Base-by-base conservation (phyloP, 2,888 invertebrate species). In the Itoplectis maculator region DNA sequence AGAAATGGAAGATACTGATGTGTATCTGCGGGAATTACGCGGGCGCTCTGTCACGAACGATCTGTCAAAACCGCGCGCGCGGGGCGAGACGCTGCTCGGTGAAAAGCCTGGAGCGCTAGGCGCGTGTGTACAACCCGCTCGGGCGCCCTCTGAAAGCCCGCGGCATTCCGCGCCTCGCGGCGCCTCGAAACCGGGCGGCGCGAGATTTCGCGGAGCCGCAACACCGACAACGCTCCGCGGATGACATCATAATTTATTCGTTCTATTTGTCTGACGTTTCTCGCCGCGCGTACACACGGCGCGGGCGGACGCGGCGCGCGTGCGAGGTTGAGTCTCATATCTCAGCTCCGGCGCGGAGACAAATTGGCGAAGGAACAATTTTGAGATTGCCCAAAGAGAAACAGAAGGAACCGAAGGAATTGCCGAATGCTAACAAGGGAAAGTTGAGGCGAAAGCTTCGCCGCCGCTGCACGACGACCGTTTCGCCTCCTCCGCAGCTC, bases 251-350 rank as follows among this genome's bases (percentile, higher is more conserved):
- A 82, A 82, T 79, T 82, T 82, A 82, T 82, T 79, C 75, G 51
- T 79, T 76, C 82, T 82, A 82, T 82, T 82, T 82, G 72, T 82
- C 82, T 72, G 76, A 68, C 69, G 66, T 72, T 66, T 61, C 51
- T 51, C 11, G 72, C 29, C 51, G 37, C 37, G n/a, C n/a, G 18
- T 40, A 68, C 49, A 61, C 75, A 72, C 59, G 11, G 23, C n/a
- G 23, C 35, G 65, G 2, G 9, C 7, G 7, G 9, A 40, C 40
- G 61, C 59, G 45, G 49, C 63, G 42, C 23, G 54, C 18, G 18
- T 37, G n/a, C 15, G 73, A 45, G 59, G 35, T 56, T 49, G 79
- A 68, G 79, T 79, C n/a, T n/a, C 66, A 61, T 82, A 72, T 82
- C 68, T 13, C 54, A 40, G 70, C 40, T 54, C 23, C 29, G 3